These are phyloP conservation scores for Tipula helvola DNA, from an alignment of 2,888 invertebrate species.

Conservation along the genomic window DNA sequence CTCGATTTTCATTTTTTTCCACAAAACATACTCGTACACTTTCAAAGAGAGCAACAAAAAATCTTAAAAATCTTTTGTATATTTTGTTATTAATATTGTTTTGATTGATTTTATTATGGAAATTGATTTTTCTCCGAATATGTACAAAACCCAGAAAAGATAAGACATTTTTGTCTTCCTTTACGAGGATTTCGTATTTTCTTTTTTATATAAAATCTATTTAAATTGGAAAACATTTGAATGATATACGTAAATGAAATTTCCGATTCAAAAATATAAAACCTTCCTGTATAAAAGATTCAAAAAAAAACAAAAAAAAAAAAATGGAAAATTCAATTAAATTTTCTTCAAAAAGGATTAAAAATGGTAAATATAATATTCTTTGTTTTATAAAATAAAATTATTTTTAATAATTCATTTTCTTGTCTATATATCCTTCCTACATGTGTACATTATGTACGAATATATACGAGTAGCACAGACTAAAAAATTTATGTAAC, in stretches of 20 bases:
- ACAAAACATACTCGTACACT: not conserved
- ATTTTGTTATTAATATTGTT: constrained; percentile 11
- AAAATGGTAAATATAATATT: not conserved
- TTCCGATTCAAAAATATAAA: not conserved
- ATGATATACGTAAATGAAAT: not conserved
- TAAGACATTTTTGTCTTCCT: not conserved
- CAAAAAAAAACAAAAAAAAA: not conserved
- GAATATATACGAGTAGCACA: not conserved
- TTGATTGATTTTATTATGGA: constrained; percentile 10
- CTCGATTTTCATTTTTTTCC: not conserved
- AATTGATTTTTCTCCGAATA: not conserved
- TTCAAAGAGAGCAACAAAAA: constrained; percentile 15
- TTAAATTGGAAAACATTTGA: not conserved
- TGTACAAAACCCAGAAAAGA: not conserved
- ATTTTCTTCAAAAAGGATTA: not conserved
- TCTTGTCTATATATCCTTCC: not conserved
- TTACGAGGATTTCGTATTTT: not conserved
- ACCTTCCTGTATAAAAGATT: not conserved
- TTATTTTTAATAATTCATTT: not conserved
- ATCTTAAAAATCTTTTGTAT: constrained; percentile 15
- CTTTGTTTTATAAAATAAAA: not conserved
- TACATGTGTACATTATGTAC: not conserved
- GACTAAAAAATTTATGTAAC: not conserved
- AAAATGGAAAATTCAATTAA: not conserved
- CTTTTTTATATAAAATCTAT: not conserved